These are phyloP conservation scores for Pao palembangensis DNA, from an alignment of 2,113 vertebrate genomes.

Conservation along the genomic window DNA sequence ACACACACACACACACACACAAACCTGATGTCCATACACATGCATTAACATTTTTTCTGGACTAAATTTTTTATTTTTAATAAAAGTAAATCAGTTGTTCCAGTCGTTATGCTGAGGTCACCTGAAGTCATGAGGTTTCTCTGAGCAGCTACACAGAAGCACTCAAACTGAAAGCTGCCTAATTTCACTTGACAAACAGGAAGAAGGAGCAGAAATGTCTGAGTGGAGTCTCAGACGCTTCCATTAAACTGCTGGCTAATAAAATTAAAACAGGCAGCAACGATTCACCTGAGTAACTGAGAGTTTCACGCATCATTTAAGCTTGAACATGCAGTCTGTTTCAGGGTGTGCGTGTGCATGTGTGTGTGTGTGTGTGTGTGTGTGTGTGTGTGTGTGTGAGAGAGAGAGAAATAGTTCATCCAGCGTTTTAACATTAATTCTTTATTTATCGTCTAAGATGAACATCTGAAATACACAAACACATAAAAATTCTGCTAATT, in stretches of 20 bases:
- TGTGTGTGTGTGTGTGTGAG: not conserved
- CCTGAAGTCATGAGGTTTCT: too few species aligned
- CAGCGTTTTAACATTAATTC: too few species aligned
- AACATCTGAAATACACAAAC: too few species aligned
- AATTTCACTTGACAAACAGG: slow-evolving; percentile 3
- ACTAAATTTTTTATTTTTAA: too few species aligned
- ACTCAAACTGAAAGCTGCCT: not conserved
- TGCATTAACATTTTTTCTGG: too few species aligned
- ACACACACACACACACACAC: too few species aligned
- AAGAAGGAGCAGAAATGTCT: slow-evolving; percentile 12
- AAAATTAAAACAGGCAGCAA: slow-evolving; percentile 59
- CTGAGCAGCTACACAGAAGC: slow-evolving; percentile 15
- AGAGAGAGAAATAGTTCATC: too few species aligned
- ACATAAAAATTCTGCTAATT: too few species aligned
- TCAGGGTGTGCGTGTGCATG: slow-evolving; percentile 9
- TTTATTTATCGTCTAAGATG: too few species aligned
- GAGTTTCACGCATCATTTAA: slow-evolving; percentile 51
- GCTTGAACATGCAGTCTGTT: slow-evolving; percentile 6
- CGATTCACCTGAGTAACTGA: slow-evolving; percentile 57
- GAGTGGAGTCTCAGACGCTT: slow-evolving; percentile 23
- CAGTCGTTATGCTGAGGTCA: too few species aligned
- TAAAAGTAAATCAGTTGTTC: too few species aligned
- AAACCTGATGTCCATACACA: too few species aligned
- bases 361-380: slow-evolving; percentile 1
- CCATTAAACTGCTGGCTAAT: slow-evolving; percentile 47